Base-by-base conservation (phyloP, 2,888 invertebrate genomes). In the Drosophila borealis region DNA sequence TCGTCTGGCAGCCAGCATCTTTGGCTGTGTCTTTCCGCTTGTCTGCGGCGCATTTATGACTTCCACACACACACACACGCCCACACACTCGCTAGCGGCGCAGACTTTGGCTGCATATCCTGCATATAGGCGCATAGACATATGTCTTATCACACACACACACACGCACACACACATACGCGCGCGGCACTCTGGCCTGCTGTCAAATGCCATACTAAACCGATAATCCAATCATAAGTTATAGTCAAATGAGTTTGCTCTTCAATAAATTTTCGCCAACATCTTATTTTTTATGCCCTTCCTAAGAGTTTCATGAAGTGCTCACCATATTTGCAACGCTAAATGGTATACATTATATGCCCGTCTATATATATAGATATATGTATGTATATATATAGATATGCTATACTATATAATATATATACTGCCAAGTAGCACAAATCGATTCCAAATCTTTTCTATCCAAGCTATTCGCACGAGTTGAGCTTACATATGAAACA, bases 171-270 rank as follows among this genome's bases (percentile, higher is more conserved):
- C 51, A 44, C 21, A 33, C 19, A 60, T 2, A 29, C 2, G 29
- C 29, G 29, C 8, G 8, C 29, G 29, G 39, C 46, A 3, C 55
- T 57, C 44, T 39, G 51, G 56, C 55, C 66, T 75, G 78, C 84
- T 89, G 87, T 88, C 89, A 85, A 89, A 85, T 89, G 87, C 84
- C 89, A 77, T 87, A 81, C 87, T 87, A 85, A 85, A 89, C 89
- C 89, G 87, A 85, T 89, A 85, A 85, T 85, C 89, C 84, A 85
- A 85, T 85, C 89, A 85, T 85, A 85, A 85, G 89, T 85, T 85
- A 87, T 88, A 85, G 89, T 85, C 84, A 88, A 85, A 85, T 85
- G 87, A 88, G 87, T 85, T 85, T 85, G 84, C 73, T 88, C 89
- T 74, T 74, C 84, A 88, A 85, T 85, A 88, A 88, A 85, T 81